Conservation (phyloP, 2,888 invertebrate genomes). For the Ectobius pallidus region DNA sequence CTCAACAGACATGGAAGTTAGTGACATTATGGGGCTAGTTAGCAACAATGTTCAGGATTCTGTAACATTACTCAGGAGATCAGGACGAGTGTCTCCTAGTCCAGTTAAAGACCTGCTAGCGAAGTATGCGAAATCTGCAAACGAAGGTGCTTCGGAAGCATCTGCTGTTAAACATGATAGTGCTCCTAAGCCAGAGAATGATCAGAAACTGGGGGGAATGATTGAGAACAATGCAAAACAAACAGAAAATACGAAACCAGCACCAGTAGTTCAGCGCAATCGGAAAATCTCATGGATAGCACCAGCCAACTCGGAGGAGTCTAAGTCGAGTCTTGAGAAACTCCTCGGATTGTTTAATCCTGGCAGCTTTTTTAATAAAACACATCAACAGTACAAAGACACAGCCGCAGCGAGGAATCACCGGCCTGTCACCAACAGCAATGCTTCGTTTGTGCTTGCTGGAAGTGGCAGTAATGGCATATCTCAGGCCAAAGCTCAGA, state of each 20-base stretch:
- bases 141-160: neutral
- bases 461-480: neutral
- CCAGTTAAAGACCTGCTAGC: neutral
- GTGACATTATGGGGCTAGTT: conserved; percentile 14
- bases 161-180: neutral
- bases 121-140: neutral
- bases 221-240: neutral
- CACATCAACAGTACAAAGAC: conserved; percentile 28
- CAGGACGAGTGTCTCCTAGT: neutral
- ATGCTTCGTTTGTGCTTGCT: conserved; percentile 11
- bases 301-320: conserved; percentile 56
- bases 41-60: neutral
- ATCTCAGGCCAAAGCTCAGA: neutral
- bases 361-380: conserved; percentile 39
- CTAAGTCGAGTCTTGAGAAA: conserved; percentile 64
- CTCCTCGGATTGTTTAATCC: conserved; percentile 69
- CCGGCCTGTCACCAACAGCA: conserved; percentile 23
- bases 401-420: conserved; percentile 16
- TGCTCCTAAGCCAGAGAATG: neutral
- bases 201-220: neutral
- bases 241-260: neutral
- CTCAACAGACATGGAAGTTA: conserved; percentile 32
- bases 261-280: conserved; percentile 46
- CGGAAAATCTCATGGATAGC: conserved; percentile 68
- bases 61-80: neutral